Base-by-base conservation (phyloP, 2,113 vertebrate genomes). In the Chitala chitala region DNA sequence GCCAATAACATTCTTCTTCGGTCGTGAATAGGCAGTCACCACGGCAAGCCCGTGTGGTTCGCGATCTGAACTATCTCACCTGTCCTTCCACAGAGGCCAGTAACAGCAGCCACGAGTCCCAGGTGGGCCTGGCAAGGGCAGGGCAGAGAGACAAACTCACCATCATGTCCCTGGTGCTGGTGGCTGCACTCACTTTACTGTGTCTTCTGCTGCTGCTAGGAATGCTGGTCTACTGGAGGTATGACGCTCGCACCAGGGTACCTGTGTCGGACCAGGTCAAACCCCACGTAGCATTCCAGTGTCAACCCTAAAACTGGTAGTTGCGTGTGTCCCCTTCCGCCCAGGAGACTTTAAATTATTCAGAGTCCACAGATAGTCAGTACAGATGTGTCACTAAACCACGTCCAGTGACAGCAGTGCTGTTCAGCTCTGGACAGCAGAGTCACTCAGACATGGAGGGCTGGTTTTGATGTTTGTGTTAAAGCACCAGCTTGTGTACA, bases 191-290 rank as follows among this genome's bases (percentile, higher is more conserved):
- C 86, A 98, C 97, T 84, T 90, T 95, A 86, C 85, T 98, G 82
- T 98, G 97, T 91, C 91, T 99, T 87, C 87, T 98, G 89, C 91
- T 98, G 72, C 94, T 99, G 89, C 92, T 98, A 85, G 95, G 93
- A 87, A 96, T 99, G 85, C 95, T 99, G 82, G 93, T 99, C 88
- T 99, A 99, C 75, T 99, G 97, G 97, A 98, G 97, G 96, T 98
- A 92, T n/a, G n/a, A n/a, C n/a, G n/a, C n/a, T n/a, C n/a, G n/a
- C n/a, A n/a, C n/a, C n/a, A n/a, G n/a, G n/a, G n/a, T n/a, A n/a
- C n/a, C n/a, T n/a, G n/a, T n/a, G n/a, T n/a, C n/a, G 82, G 86
- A 8, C 38, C 31, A 17, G 59, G 6, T 12, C 8, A 5, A 2
- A 13, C 9, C 51, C 17, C 31, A n/a, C 9, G 5, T n/a, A 53